Evolutionary conservation across 2,113 vertebrate genomes (phyloP).

Genomic region (Columba livia): DNA sequence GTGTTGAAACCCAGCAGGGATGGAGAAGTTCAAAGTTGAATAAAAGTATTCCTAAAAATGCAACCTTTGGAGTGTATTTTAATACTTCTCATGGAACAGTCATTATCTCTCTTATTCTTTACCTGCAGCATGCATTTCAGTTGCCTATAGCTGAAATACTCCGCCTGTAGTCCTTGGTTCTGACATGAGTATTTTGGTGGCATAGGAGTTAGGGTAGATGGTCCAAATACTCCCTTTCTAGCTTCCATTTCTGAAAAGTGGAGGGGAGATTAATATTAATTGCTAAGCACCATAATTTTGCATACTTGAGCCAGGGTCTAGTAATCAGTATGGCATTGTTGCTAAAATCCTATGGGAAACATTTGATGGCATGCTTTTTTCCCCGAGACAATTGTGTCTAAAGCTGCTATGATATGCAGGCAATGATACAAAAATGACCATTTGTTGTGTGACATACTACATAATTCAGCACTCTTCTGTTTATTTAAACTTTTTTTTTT

Average conservation of each 20-base stretch:
- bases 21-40: not conserved
- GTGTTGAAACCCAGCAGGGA: not conserved
- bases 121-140: fast-evolving
- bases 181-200: not conserved
- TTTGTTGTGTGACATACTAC: not conserved
- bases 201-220: not conserved
- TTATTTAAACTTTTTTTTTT: not conserved
- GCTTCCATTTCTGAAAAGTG: not conserved
- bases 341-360: not conserved
- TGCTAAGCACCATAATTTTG: not conserved
- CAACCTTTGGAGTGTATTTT: not conserved
- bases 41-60: not conserved
- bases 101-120: not conserved
- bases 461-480: not conserved
- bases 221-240: not conserved
- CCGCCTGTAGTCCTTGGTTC: not conserved
- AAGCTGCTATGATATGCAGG: not conserved
- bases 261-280: not conserved
- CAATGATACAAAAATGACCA: not conserved
- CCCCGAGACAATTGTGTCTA: not conserved
- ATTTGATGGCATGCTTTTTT: not conserved
- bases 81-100: not conserved
- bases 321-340: not conserved
- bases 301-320: not conserved
- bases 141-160: not conserved